A percentile compares a stretch with the other conserved stretches of the same genome.
Evolutionary conservation across 1,140 invertebrate species (phyloP).

Genomic region (Atta cephalotes): DNA sequence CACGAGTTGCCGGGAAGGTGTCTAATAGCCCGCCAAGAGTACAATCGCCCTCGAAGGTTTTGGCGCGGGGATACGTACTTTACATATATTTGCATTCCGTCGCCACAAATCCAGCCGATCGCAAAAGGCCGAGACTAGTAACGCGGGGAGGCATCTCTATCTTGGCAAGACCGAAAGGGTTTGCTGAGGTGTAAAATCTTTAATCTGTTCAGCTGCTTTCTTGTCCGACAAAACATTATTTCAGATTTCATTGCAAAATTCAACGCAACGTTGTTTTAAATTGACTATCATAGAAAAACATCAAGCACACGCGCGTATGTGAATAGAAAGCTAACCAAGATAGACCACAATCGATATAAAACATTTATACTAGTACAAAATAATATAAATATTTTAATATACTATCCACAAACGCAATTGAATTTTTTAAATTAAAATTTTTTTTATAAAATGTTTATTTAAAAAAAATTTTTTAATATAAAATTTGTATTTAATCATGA

Average conservation of each 20-base stretch:
- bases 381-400: background rate
- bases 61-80: conserved; percentile 74
- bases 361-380: background rate
- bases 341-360: conserved; percentile 17
- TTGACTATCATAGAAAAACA: background rate
- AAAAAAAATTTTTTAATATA: too few relatives aligned
- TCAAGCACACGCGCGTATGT: background rate
- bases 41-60: conserved; percentile 78
- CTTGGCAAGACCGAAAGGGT: conserved; percentile 68
- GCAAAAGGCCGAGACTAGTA: conserved; percentile 56
- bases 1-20: conserved; percentile 81
- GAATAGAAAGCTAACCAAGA: background rate
- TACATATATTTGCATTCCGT: conserved; percentile 83
- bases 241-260: background rate
- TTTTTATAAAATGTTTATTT: background rate
- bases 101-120: conserved; percentile 75
- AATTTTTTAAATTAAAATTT: background rate
- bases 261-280: conserved; percentile 12
- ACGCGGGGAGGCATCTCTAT: conserved; percentile 79
- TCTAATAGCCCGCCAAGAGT: conserved; percentile 84
- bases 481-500: background rate
- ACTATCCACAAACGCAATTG: background rate
- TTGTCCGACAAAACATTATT: conserved; percentile 14
- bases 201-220: conserved; percentile 44
- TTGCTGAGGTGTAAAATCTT: conserved; percentile 54